Evolutionary conservation across 1,140 invertebrate species (phyloP), one percentile per base, ranked within the genome.

Genomic region (Drosophila azteca): DNA sequence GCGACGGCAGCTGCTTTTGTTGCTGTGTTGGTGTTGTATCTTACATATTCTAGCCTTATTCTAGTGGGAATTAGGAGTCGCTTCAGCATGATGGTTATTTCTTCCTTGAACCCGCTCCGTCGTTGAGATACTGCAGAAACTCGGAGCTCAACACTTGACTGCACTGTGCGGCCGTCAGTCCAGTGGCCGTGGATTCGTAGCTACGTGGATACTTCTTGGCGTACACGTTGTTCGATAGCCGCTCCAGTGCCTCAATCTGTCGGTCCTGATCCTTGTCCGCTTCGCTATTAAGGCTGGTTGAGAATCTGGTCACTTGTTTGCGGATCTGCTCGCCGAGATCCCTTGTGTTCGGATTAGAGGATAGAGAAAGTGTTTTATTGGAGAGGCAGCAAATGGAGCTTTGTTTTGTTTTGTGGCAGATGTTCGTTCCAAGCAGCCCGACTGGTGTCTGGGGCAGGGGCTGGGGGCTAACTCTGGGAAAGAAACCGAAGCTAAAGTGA

Each of bases 281-380:
- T 93, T 63, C 92, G 92, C 50, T 72, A 90, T 49, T 93, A 82
- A 70, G 92, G 66, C 94, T 93, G 44, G 96, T 96, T 13, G 35
- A 39, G 2, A 94, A 93, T 69, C 91, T 77, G 78, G 94, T 95
- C 0, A 97, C 87, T 92, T 94, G 93, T 35, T 95, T 93, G 72
- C 96, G 93, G 66, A 98, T 94, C 81, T 95, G 93, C 80, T 95
- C 94, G 57, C 95, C 95, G 46, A 97, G 92, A 92, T 97, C 96
- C 83, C 96, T 97, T 92, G 78, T 93, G 93, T 83, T 45, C 31
- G 59, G 41, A 26, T 62, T 35, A 35, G 24, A 35, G 59, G 48
- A 55, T 84, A 85, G 82, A 88, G 80, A 81, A 68, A 77, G 45
- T 31, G 3, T 72, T 68, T 58, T 55, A 55, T 69, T 54, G 60